Evolutionary conservation across 2,113 vertebrate genomes (phyloP), one percentile per base, ranked within the genome.

Genomic region (Platichthys flesus): DNA sequence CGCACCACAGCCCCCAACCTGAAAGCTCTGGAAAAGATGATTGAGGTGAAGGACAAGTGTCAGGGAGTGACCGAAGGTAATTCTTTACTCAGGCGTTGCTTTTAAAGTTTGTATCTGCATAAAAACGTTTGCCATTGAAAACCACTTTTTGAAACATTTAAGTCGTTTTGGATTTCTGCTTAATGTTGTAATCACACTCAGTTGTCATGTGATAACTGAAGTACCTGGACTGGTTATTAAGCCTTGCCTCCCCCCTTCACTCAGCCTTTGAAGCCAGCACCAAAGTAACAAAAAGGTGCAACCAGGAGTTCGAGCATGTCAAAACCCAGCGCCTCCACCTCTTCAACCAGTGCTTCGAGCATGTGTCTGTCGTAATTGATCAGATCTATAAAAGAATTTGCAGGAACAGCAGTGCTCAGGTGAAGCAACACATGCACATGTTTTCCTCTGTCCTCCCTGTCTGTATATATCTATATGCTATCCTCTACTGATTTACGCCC

Each of bases 331-430:
- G 97, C 82, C 94, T 90, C 0, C 90, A 94, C 1, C 95, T 93
- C 47, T 99, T 99, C 78, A 97, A 51, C 86, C 87, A 65, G 61
- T 99, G 97, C 82, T 98, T 99, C 74, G 96, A 99, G 74, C 96
- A 97, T 0, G 89, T 99, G 70, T 96, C 91, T 0, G 0, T 96
- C 23, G 92, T 95, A 14, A 96, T 98, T 49, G 97, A 98, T 87
- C 93, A 95, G 58, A 97, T 98, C 93, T 99, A 99, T 93, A 99
- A 99, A 92, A 90, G 91, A 74, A 95, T 99, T 13, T 98, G 96
- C 93, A 95, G 93, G 71, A 98, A 97, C 93, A 78, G 4, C 71
- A 96, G 97, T 14, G 97, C 97, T 74, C 98, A 99, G 94, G 98
- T 99, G 74, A 73, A 31, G 45, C 58, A 54, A n/a, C 31, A 3